These are phyloP conservation scores for Dendronephthya gigantea DNA, from an alignment of 64 coral and sea anemone species.

Conservation along the genomic window DNA sequence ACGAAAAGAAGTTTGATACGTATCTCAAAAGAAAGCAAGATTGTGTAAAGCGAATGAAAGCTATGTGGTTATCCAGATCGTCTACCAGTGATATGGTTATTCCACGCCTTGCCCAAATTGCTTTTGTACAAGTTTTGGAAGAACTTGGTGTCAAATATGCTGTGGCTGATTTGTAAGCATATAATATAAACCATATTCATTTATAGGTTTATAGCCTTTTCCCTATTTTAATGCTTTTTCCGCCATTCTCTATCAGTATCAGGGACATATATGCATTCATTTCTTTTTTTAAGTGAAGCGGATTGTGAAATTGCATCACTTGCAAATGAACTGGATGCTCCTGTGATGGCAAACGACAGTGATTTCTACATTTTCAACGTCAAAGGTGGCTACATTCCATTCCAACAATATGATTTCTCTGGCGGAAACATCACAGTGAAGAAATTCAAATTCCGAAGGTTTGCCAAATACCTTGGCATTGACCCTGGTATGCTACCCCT, in stretches of 20 bases:
- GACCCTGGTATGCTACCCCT: neutral
- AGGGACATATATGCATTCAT: neutral
- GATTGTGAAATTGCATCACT: neutral
- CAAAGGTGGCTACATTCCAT: neutral
- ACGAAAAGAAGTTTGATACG: neutral
- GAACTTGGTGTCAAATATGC: neutral
- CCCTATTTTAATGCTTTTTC: no score
- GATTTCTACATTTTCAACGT: neutral
- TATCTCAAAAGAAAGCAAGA: neutral
- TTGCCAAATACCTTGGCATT: neutral
- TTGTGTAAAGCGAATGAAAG: neutral
- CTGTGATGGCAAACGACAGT: neutral
- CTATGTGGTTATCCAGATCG: neutral
- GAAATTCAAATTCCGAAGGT: neutral
- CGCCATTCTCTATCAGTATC: neutral
- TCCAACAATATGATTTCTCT: neutral
- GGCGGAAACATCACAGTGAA: neutral
- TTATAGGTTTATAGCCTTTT: no score
- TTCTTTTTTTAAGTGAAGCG: neutral
- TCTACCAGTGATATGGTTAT: neutral
- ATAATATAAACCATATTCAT: no score
- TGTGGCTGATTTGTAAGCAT: neutral
- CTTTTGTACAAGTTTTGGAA: neutral
- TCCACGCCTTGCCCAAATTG: neutral
- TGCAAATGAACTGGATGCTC: conserved; percentile 2